These are phyloP conservation scores for Nicator chloris DNA, from an alignment of 2,113 vertebrate genomes.

Conservation along the genomic window DNA sequence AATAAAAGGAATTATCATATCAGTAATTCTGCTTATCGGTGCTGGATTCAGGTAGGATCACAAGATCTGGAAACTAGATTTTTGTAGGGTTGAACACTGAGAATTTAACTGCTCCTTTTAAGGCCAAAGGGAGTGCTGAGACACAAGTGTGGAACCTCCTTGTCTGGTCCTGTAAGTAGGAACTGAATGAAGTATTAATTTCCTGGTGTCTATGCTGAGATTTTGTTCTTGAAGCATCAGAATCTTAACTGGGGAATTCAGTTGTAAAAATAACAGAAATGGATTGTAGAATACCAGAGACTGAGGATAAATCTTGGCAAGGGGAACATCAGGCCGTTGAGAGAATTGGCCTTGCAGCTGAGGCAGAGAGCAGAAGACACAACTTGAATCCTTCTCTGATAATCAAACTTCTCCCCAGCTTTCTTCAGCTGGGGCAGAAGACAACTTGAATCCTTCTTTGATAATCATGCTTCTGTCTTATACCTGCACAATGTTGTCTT, in stretches of 20 bases:
- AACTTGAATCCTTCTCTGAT: neutral
- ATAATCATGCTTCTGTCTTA: neutral
- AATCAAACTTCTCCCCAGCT: no score
- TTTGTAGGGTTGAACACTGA: neutral
- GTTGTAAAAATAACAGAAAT: neutral
- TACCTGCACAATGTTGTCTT: neutral
- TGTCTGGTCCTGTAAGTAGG: neutral
- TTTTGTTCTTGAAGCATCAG: neutral
- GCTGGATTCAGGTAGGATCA: neutral
- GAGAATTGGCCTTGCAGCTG: neutral
- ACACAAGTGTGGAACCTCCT: rapidly evolving
- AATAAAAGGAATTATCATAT: neutral
- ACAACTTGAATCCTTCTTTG: neutral
- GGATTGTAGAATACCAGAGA: neutral
- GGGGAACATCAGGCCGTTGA: neutral
- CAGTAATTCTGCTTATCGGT: neutral
- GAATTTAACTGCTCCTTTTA: neutral
- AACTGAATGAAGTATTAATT: neutral
- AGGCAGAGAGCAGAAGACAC: neutral
- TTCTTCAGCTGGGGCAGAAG: neutral
- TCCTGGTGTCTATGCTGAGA: neutral
- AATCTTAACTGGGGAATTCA: neutral
- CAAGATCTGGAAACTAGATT: neutral
- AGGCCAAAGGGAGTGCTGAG: neutral
- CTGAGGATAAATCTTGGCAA: neutral